These are phyloP conservation scores for Temnothorax curvispinosus DNA, from an alignment of 1,140 invertebrate genomes.

Conservation along the genomic window DNA sequence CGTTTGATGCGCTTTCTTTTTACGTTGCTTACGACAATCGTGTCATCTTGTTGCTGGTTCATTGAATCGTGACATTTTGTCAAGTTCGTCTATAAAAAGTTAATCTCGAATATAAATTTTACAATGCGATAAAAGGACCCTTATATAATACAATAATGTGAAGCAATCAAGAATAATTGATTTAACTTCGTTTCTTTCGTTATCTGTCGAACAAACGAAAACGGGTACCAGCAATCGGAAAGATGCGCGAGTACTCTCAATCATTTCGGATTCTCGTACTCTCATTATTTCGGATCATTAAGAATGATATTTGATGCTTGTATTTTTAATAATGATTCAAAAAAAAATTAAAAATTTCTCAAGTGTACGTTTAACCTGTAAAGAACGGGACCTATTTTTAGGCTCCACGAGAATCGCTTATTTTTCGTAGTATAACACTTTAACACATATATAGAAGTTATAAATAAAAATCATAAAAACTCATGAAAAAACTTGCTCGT, in stretches of 20 bases:
- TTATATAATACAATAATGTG: background rate
- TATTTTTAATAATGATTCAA: background rate
- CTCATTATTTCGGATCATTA: background rate
- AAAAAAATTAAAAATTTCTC: background rate
- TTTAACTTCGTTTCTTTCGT: background rate
- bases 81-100: background rate
- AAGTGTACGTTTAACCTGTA: background rate
- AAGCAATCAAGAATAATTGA: background rate
- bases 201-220: background rate
- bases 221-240: background rate
- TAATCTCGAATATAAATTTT: constrained; percentile 29
- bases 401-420: too few relatives aligned
- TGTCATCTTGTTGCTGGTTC: constrained; percentile 38
- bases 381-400: too few relatives aligned
- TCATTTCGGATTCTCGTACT: too few relatives aligned
- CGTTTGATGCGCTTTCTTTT: constrained; percentile 9
- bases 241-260: background rate
- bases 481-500: too few relatives aligned
- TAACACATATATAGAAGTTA: too few relatives aligned
- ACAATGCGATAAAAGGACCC: background rate
- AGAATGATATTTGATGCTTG: background rate
- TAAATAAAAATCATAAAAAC: too few relatives aligned
- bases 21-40: constrained; percentile 54
- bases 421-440: too few relatives aligned
- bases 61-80: constrained; percentile 62